Evolutionary conservation across 2,113 vertebrate genomes (phyloP).

Genomic region (Gymnocephalus cernua): DNA sequence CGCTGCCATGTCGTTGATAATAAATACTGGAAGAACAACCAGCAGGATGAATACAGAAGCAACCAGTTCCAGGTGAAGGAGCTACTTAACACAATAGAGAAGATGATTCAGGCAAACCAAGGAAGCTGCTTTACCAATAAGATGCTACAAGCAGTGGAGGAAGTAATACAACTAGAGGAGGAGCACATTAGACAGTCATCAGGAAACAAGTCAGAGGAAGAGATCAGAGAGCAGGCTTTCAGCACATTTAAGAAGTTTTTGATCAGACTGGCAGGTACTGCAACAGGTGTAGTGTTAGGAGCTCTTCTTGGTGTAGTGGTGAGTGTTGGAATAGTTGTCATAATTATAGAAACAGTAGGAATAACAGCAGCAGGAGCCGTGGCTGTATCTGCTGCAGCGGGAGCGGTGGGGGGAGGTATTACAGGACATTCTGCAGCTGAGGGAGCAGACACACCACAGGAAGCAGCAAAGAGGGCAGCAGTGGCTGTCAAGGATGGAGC

Average conservation of each 20-base stretch:
- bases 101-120: background rate
- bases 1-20: constrained; percentile 8
- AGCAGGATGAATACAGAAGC: background rate
- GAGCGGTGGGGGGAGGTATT: background rate
- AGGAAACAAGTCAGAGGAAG: background rate
- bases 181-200: accelerated
- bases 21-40: background rate
- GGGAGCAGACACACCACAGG: background rate
- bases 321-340: background rate
- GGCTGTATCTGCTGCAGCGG: background rate
- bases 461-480: constrained; percentile 1
- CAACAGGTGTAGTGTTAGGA: too few relatives aligned
- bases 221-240: background rate
- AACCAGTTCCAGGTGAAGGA: constrained; percentile 4
- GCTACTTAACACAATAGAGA: background rate
- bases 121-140: background rate
- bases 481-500: background rate
- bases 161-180: background rate
- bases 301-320: background rate
- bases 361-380: too few relatives aligned
- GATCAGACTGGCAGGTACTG: too few relatives aligned
- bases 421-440: constrained; percentile 10
- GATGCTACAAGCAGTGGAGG: background rate
- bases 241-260: too few relatives aligned
- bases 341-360: background rate